phyloP scores from a whole-genome alignment of 23 tunicate genomes.

The Trididemnum clinides region DNA sequence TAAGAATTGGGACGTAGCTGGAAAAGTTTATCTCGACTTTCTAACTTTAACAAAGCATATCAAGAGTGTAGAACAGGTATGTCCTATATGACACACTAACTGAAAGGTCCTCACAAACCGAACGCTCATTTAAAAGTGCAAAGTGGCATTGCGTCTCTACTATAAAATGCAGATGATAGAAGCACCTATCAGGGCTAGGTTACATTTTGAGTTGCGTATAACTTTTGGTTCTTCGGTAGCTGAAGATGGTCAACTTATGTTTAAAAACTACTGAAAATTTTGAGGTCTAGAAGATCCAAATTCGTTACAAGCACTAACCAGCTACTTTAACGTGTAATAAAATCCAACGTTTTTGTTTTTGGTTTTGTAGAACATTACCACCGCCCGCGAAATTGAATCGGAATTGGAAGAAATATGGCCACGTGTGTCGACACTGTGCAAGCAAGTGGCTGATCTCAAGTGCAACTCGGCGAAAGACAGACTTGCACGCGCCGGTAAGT shows the following conservation, averaged over 20 bases:
- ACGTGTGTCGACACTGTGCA: conserved; percentile 48
- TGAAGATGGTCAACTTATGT: too few species aligned
- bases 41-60: conserved; percentile 8
- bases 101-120: not conserved
- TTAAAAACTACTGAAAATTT: too few species aligned
- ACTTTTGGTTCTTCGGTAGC: too few species aligned
- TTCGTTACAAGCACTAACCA: too few species aligned
- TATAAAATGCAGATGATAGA: too few species aligned
- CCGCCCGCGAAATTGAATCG: conserved; percentile 34
- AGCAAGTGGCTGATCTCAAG: conserved; percentile 47
- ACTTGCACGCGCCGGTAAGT: conserved; percentile 70
- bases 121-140: not conserved
- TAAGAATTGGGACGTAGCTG: conserved; percentile 57
- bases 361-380: too few species aligned
- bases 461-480: conserved; percentile 43
- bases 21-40: conserved; percentile 72
- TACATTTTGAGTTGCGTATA: too few species aligned
- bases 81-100: not conserved
- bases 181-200: too few species aligned
- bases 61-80: conserved; percentile 41
- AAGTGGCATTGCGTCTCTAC: too few species aligned
- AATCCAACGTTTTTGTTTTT: too few species aligned
- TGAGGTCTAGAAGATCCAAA: too few species aligned
- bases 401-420: conserved; percentile 43
- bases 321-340: too few species aligned